A percentile compares a stretch with the other conserved stretches of the same genome.
Evolutionary conservation across 2,797 vertebrate species (phyloP).

Genomic region (Melanotaenia maccullochi): DNA sequence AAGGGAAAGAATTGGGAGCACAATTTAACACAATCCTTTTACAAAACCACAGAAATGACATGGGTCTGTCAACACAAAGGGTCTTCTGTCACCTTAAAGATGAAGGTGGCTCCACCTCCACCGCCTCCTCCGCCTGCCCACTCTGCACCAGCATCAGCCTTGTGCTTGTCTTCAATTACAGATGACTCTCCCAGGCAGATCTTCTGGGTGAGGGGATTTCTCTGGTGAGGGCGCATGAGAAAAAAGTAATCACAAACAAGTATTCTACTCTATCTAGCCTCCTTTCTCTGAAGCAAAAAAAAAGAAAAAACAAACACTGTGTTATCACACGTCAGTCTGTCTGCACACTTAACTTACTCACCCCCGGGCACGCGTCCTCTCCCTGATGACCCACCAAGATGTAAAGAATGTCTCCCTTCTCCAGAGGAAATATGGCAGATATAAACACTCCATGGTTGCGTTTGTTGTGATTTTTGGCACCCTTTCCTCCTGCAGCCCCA

Average conservation of each 20-base stretch:
- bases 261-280: neutral
- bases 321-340: constrained; percentile 1
- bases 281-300: neutral
- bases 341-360: constrained; percentile 64
- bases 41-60: neutral
- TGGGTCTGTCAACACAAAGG: neutral
- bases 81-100: constrained; percentile 84
- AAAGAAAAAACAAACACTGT: neutral
- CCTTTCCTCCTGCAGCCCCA: constrained; percentile 90
- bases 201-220: constrained; percentile 85
- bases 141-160: constrained; percentile 67
- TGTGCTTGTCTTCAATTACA: constrained; percentile 85
- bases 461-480: constrained; percentile 92
- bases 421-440: constrained; percentile 88
- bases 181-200: constrained; percentile 90
- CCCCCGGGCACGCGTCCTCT: constrained; percentile 92
- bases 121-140: constrained; percentile 93
- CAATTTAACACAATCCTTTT: neutral
- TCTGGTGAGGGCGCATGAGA: constrained; percentile 63
- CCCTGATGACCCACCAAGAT: constrained; percentile 92
- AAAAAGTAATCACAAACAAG: constrained; percentile 15
- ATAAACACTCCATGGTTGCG: constrained; percentile 90
- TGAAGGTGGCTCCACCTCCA: constrained; percentile 90
- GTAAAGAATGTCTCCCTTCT: constrained; percentile 88
- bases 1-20: neutral